Evolutionary conservation across 2,113 vertebrate species (phyloP), one percentile per base, ranked within the genome.

Genomic region (Sinocyclocheilus anophthalmus): DNA sequence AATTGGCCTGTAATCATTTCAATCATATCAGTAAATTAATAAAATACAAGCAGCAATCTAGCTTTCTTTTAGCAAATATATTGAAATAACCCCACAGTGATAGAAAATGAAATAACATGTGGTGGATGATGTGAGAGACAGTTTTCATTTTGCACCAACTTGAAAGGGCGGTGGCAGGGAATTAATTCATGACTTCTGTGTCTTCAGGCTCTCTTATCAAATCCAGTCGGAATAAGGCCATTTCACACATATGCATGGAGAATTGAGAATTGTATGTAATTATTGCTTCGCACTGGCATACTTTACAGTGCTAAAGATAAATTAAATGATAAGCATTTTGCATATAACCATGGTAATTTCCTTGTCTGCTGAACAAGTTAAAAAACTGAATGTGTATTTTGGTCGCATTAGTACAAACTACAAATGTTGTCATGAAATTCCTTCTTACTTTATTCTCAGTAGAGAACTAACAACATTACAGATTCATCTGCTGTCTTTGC

Each of bases 261-360:
- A 91, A 92, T 81, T 78, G 90, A 88, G 91, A 86, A 90, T 90
- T 91, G 91, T 84, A 89, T 88, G 90, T 92, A 92, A 94, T 94
- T 92, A 93, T 91, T 86, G 84, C 93, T 92, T 91, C 87, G 90
- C 87, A 33, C 81, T 90, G 88, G 90, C 93, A 93, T 91, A 91
- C 91, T 92, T 92, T 87, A 88, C 73, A 92, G 90, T 53, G 87
- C 88, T 88, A 81, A 86, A 92, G 93, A 95, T 92, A 93, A 94
- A 93, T 94, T 92, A 93, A 94, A 93, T 92, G 92, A 93, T 92
- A 91, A 81, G 72, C 76, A 91, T 90, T 91, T 84, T 85, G 69
- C 84, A 81, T 84, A 61, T 87, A 89, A 82, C 42, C 30, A 70
- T 78, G 61, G 85, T 87, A 86, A 86, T 91, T 91, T 89, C 78